phyloP scores from a whole-genome alignment of 2,888 invertebrate species.

The Agrypnus murinus region DNA sequence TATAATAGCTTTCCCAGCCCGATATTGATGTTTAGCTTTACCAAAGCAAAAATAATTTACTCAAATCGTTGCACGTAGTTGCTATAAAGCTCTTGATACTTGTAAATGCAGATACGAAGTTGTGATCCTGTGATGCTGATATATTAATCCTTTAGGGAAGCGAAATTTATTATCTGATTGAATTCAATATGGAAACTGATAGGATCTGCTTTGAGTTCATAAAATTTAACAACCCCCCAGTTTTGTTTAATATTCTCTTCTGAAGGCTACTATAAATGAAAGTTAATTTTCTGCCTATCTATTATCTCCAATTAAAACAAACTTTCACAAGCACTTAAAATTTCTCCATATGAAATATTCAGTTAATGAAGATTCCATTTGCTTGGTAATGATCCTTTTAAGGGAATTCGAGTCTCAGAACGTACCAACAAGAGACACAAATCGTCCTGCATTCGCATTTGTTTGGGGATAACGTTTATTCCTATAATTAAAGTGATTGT shows the following conservation, averaged over 20 bases:
- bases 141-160: conserved; percentile 23
- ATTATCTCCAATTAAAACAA: background rate
- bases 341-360: conserved; percentile 15
- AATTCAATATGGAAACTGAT: conserved; percentile 28
- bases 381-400: conserved; percentile 20
- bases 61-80: conserved; percentile 33
- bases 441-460: conserved; percentile 23
- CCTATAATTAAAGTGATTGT: conserved; percentile 46
- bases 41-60: conserved; percentile 41
- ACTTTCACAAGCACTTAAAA: conserved; percentile 1
- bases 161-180: conserved; percentile 18
- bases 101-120: conserved; percentile 30
- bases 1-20: conserved; percentile 46
- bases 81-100: conserved; percentile 31
- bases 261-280: background rate
- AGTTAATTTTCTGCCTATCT: conserved; percentile 3
- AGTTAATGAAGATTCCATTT: conserved; percentile 22
- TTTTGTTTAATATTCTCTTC: conserved; percentile 7
- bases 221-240: conserved; percentile 10
- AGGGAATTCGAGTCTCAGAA: conserved; percentile 15
- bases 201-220: conserved; percentile 13
- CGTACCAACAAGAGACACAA: conserved; percentile 21
- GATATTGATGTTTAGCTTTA: conserved; percentile 48
- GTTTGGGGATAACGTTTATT: conserved; percentile 38
- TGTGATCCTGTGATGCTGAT: conserved; percentile 27